These are phyloP conservation scores for Ammodytes dubius DNA, from an alignment of 2,113 vertebrate genomes.

Conservation along the genomic window DNA sequence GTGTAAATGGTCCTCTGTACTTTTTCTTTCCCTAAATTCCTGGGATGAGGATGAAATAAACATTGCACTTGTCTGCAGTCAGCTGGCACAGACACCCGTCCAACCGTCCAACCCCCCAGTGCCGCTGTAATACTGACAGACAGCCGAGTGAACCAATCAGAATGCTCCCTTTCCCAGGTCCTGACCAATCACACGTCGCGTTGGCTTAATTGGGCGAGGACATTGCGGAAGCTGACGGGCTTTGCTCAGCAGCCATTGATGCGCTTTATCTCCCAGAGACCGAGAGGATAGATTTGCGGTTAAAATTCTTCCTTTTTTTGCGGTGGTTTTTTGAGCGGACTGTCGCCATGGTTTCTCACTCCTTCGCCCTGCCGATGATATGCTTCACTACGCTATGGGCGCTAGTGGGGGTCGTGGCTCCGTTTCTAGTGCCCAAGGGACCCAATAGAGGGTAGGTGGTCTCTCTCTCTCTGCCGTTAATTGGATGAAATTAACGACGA, in stretches of 20 bases:
- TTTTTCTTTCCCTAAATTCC: neutral
- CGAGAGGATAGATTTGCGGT: neutral
- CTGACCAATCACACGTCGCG: slow-evolving; percentile 41
- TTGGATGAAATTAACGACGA: neutral
- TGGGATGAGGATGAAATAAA: neutral
- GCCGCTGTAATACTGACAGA: slow-evolving; percentile 40
- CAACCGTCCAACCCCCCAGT: neutral
- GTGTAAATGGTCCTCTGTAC: too few species aligned
- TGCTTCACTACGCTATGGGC: slow-evolving; percentile 97
- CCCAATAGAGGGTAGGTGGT: slow-evolving; percentile 93
- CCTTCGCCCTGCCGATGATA: slow-evolving; percentile 93
- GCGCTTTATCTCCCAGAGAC: slow-evolving; percentile 26
- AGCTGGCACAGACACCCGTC: slow-evolving; percentile 10
- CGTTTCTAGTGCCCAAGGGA: slow-evolving; percentile 98
- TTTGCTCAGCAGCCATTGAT: slow-evolving; percentile 65
- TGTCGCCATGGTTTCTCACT: slow-evolving; percentile 91
- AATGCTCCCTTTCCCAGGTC: accelerated
- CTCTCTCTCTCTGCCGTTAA: neutral
- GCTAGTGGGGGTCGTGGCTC: slow-evolving; percentile 92
- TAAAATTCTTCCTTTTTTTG: neutral
- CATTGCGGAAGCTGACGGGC: neutral
- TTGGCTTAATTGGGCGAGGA: slow-evolving; percentile 26
- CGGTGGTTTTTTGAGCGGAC: neutral
- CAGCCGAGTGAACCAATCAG: slow-evolving; percentile 52
- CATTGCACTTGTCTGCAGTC: neutral